phyloP scores from a whole-genome alignment of 2,113 vertebrate species.

The Hemichromis elongatus region DNA sequence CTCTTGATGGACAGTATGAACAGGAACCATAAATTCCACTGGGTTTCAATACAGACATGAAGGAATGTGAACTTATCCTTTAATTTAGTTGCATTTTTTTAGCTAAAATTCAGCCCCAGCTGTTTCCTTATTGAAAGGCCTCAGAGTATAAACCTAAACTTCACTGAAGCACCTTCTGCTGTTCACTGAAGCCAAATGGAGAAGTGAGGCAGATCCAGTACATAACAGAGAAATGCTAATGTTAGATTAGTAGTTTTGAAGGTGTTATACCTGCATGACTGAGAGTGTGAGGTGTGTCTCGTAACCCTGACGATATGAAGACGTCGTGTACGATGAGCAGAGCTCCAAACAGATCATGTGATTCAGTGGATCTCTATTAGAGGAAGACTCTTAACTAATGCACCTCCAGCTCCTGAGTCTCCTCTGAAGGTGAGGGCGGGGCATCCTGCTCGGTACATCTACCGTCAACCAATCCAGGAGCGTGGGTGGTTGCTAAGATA shows the following conservation, averaged over 20 bases:
- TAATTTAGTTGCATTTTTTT: not conserved
- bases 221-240: not conserved
- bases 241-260: not conserved
- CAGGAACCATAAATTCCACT: not conserved
- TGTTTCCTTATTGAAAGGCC: not conserved
- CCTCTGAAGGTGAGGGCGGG: not conserved
- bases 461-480: not conserved
- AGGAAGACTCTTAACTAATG: not conserved
- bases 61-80: not conserved
- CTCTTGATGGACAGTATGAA: not conserved
- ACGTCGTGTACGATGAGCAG: not conserved
- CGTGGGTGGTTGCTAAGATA: conserved; percentile 26
- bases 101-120: not conserved
- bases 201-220: not conserved
- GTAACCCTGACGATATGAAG: not conserved
- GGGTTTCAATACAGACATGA: not conserved
- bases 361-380: not conserved
- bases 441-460: not conserved
- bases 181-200: not conserved
- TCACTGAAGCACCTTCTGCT: conserved; percentile 19
- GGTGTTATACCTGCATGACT: not conserved
- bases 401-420: not conserved
- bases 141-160: not conserved
- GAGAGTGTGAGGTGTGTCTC: not conserved
- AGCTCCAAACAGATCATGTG: not conserved